Evolutionary conservation across 2,113 vertebrate species (phyloP), one percentile per base, ranked within the genome.

Genomic region (Odocoileus hemionus): DNA sequence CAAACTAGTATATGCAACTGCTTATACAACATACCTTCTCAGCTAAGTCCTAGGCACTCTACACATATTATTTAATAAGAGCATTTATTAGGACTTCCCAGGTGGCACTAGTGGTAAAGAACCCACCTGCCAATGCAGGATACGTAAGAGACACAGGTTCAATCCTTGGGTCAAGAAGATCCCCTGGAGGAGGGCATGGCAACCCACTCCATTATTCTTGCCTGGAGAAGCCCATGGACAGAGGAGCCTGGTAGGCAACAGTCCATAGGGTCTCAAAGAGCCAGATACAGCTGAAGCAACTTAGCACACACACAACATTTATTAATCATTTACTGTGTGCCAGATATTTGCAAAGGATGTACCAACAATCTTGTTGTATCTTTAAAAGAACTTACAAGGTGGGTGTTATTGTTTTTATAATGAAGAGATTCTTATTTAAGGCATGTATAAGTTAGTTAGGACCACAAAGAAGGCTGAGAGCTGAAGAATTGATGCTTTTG

Each of bases 321-420:
- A 85, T 94, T 80, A 74, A 94, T 45, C 33, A 88, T 54, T 89
- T 87, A 39, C 15, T 76, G 36, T 52, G 54, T 54, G 23, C 58
- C 86, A 61, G 57, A 67, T 79, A 86, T 30, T 70, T 84, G 25
- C 26, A 80, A 97, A 50, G 11, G 12, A 14, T 36, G 3, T 61
- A 95, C 50, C 43, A 55, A 60, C 16, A 74, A 60, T 30, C 47
- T 94, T 33, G 60, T 92, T 93, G 89, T 57, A 91, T 90, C 50
- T 67, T 92, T 85, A 57, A 97, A 96, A 92, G 85, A 85, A 15
- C 80, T 78, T 74, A 70, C 33, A 57, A 70, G 36, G 52, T 95
- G 17, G 19, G 11, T 79, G 43, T 91, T 93, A 70, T 19, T 94
- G 39, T 67, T 82, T 95, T 74, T 70, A 95, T 57, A 84, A 92